Evolutionary conservation across 35 echinoderm and acorn worm species (phyloP), one percentile per base, ranked within the genome.

Genomic region (Amphiura filiformis): DNA sequence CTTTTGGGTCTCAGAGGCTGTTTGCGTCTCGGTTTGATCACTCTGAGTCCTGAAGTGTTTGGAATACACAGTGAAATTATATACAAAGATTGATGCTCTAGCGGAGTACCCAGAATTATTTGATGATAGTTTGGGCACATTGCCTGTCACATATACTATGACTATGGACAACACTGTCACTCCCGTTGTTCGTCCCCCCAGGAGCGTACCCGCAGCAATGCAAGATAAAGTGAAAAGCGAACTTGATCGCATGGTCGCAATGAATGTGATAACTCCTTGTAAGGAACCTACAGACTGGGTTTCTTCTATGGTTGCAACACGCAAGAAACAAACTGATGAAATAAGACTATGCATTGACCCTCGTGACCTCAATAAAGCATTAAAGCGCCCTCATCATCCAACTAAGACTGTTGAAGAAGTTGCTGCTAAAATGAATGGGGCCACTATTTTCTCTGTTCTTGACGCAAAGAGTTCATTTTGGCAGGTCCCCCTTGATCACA

Each of bases 251-350:
- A 92, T 91, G 89, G 31, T 32, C 23, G 38, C 34, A 37, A 14
- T 39, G 40, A 81, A 81, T 22, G 76, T 91, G 0, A 91, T 91
- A 28, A 23, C 76, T 14, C 80, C 83, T 39, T 33, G 65, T 38
- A 38, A 12, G 0, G 80, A 88, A 38, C 80, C 91, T 26, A 87
- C 91, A 31, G 84, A 86, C 34, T 87, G 85, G 52, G 78, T 92
- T 36, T 87, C 90, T 1, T 87, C 90, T 33, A 92, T 92, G 84
- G 84, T 92, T 31, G 85, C 84, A 34, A 76, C 90, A 39, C 78
- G 76, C 20, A 87, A 82, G 42, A 92, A 91, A 82, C 56, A 15
- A 26, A 56, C 36, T 30, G 38, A 81, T 36, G 84, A 87, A 40
- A 87, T 87, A n/a, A 77, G 85, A 34, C 32, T 87, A 17, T 92